Percentiles rank a stretch among this genome's conserved stretches.
These are phyloP conservation scores for Lordiphosa fenestrarum DNA, from an alignment of 2,888 invertebrate genomes.

Conservation along the genomic window DNA sequence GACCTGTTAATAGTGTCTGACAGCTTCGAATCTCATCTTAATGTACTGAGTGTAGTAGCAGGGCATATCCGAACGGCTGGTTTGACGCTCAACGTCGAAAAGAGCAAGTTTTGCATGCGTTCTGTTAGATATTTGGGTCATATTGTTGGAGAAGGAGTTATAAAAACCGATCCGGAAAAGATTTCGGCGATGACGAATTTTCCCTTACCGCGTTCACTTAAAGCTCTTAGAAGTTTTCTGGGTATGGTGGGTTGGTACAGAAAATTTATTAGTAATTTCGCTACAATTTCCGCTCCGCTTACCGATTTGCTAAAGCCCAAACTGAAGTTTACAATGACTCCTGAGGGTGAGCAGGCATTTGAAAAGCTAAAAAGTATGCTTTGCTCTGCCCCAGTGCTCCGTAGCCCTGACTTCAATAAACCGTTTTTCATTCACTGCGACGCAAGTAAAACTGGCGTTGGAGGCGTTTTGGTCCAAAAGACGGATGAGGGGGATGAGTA, in stretches of 20 bases:
- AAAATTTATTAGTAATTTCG: constrained; percentile 6
- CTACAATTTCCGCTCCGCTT: background rate
- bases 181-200: constrained; percentile 1
- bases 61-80: background rate
- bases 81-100: constrained; percentile 6
- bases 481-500: background rate
- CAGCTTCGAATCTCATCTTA: background rate
- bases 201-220: background rate
- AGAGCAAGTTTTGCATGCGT: background rate
- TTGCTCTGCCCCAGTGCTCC: constrained; percentile 1
- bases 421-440: constrained; percentile 1
- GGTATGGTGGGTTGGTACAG: constrained; percentile 10
- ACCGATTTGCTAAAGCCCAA: background rate
- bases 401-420: background rate
- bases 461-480: constrained; percentile 1
- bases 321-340: background rate
- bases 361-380: background rate
- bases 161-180: constrained; percentile 1
- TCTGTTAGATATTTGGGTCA: background rate
- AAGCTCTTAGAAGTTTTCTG: background rate
- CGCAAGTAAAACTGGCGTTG: constrained; percentile 1
- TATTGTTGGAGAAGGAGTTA: constrained; percentile 2
- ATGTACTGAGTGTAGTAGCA: background rate
- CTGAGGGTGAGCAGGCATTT: background rate
- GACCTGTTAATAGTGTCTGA: constrained; percentile 11